These are phyloP conservation scores for Parus major DNA, from an alignment of 2,113 vertebrate genomes.

Conservation along the genomic window DNA sequence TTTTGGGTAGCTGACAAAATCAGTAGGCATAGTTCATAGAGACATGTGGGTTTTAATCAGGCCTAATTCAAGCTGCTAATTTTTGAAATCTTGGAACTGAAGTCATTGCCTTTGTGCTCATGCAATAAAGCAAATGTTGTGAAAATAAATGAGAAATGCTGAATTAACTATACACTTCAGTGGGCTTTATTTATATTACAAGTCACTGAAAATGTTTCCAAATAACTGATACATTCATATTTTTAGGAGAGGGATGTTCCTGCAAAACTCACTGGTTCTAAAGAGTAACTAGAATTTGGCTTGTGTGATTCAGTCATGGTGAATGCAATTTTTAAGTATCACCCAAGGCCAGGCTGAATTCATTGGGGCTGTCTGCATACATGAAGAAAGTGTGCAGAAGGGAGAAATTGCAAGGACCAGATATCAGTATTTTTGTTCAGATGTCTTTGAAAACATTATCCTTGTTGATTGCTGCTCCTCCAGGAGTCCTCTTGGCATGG, in stretches of 20 bases:
- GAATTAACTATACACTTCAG: not conserved
- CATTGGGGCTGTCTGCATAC: accelerated
- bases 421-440: not conserved
- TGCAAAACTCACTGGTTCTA: not conserved
- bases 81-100: constrained; percentile 15
- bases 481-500: not conserved
- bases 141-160: not conserved
- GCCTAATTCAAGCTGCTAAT: constrained; percentile 11
- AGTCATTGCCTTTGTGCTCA: not conserved
- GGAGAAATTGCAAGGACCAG: not conserved
- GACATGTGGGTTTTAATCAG: constrained; percentile 30
- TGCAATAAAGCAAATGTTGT: constrained; percentile 7
- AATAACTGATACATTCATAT: not conserved
- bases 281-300: not conserved
- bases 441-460: not conserved
- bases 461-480: not conserved
- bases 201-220: not conserved
- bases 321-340: not conserved
- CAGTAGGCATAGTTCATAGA: not conserved
- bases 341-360: not conserved
- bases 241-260: not conserved
- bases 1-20: constrained; percentile 69
- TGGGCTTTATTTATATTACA: not conserved
- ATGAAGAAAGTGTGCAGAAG: not conserved
- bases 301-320: not conserved